A percentile compares a stretch with the other conserved stretches of the same genome.
These are phyloP conservation scores for Pherbina coryleti DNA, from an alignment of 2,888 invertebrate species.

Conservation along the genomic window DNA sequence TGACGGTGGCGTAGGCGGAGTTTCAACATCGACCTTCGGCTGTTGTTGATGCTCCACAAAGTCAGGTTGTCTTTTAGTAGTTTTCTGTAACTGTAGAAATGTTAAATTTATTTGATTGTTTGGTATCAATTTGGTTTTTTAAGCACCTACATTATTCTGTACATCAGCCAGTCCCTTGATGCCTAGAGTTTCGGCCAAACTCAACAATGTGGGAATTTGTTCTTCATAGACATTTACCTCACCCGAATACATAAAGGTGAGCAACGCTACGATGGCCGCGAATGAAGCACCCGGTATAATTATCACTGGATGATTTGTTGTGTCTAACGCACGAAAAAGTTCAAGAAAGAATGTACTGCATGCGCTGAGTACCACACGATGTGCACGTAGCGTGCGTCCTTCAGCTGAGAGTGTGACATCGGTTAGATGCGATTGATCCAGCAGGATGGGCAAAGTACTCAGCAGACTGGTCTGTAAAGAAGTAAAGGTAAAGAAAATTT, in stretches of 20 bases:
- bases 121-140: neutral
- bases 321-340: constrained; percentile 74
- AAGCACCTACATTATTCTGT: constrained; percentile 74
- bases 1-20: constrained; percentile 53
- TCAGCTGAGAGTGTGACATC: constrained; percentile 90
- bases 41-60: constrained; percentile 47
- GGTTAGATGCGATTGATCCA: constrained; percentile 84
- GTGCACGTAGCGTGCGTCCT: constrained; percentile 86
- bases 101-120: neutral
- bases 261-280: constrained; percentile 74
- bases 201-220: constrained; percentile 81
- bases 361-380: constrained; percentile 87
- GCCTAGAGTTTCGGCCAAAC: constrained; percentile 83
- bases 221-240: constrained; percentile 88
- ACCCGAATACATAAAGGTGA: constrained; percentile 90
- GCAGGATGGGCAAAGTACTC: constrained; percentile 81
- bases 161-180: constrained; percentile 86
- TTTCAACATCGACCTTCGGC: constrained; percentile 22
- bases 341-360: constrained; percentile 93
- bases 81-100: constrained; percentile 46
- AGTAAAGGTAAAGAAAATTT: too few species aligned
- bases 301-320: constrained; percentile 68
- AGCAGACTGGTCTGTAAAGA: constrained; percentile 79
- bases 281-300: constrained; percentile 69
- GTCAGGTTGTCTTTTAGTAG: constrained; percentile 37